Conservation (phyloP, 1,140 invertebrate species). For the Bathynomus jamesi region DNA sequence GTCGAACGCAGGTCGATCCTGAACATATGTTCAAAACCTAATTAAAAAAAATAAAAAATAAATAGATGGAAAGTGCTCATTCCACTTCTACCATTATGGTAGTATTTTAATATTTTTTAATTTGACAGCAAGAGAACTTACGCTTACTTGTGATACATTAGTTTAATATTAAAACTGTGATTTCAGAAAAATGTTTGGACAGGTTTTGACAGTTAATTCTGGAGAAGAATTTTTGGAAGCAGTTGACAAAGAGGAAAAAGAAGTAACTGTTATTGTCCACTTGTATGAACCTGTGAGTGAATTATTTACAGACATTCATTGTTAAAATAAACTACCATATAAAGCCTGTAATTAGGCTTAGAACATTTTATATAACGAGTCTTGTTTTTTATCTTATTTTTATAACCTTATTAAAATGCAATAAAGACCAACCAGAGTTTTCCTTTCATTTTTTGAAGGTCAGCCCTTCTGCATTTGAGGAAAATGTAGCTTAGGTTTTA, state of each 20-base stretch:
- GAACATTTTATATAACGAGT: too few relatives aligned
- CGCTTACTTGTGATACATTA: too few relatives aligned
- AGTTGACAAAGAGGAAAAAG: slow-evolving; percentile 79
- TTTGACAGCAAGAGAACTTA: not conserved
- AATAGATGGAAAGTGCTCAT: not conserved
- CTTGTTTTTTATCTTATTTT: too few relatives aligned
- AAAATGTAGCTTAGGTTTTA: too few relatives aligned
- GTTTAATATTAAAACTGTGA: too few relatives aligned
- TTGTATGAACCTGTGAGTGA: slow-evolving; percentile 65
- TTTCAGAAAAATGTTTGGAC: slow-evolving; percentile 51
- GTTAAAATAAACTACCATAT: not conserved
- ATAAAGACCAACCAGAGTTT: too few relatives aligned
- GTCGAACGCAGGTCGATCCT: too few relatives aligned
- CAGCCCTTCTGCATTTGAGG: too few relatives aligned
- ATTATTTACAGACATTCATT: not conserved
- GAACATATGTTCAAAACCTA: too few relatives aligned
- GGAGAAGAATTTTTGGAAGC: slow-evolving; percentile 73
- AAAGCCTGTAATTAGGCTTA: not conserved
- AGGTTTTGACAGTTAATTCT: slow-evolving; percentile 52
- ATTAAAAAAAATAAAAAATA: too few relatives aligned
- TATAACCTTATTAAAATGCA: too few relatives aligned
- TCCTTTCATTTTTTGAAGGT: too few relatives aligned
- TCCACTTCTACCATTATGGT: not conserved
- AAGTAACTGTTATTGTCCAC: slow-evolving; percentile 80
- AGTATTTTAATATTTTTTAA: not conserved